These are phyloP conservation scores for Leptinotarsa lineolata DNA, from an alignment of 1,140 invertebrate species.

Conservation along the genomic window DNA sequence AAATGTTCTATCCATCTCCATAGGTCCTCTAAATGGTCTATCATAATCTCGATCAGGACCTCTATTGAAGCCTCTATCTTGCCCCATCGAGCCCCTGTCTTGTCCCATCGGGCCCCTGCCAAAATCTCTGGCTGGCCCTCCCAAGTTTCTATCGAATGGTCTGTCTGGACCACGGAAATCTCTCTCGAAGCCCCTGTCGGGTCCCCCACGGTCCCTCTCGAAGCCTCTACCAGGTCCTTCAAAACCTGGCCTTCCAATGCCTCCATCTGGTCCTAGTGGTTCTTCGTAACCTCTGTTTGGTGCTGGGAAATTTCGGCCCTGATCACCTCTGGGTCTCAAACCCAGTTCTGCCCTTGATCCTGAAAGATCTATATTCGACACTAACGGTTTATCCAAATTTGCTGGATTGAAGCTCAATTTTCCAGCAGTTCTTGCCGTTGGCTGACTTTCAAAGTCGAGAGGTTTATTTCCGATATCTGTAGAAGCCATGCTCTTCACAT, in stretches of 20 bases:
- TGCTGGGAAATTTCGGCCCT: neutral
- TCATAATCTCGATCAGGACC: neutral
- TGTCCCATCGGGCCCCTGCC: neutral
- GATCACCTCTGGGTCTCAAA: neutral
- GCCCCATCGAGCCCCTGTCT: neutral
- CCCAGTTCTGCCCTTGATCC: neutral
- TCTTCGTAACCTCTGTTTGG: neutral
- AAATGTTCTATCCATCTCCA: too few relatives aligned
- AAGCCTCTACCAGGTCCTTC: neutral
- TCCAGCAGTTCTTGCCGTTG: neutral
- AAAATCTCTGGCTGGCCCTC: neutral
- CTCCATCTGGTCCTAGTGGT: neutral
- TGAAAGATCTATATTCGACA: neutral
- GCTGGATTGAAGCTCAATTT: conserved; percentile 20
- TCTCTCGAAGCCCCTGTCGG: neutral
- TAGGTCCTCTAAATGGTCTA: neutral
- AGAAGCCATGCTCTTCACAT: conserved; percentile 34
- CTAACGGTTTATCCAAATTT: conserved; percentile 4
- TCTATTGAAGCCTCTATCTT: neutral
- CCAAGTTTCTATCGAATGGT: neutral
- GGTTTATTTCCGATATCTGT: neutral
- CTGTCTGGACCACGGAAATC: neutral
- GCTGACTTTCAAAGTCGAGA: conserved; percentile 24
- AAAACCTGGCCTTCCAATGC: neutral
- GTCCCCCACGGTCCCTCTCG: neutral